Evolutionary conservation across 1,140 invertebrate genomes (phyloP), one percentile per base, ranked within the genome.

Genomic region (Hormaphis cornu): DNA sequence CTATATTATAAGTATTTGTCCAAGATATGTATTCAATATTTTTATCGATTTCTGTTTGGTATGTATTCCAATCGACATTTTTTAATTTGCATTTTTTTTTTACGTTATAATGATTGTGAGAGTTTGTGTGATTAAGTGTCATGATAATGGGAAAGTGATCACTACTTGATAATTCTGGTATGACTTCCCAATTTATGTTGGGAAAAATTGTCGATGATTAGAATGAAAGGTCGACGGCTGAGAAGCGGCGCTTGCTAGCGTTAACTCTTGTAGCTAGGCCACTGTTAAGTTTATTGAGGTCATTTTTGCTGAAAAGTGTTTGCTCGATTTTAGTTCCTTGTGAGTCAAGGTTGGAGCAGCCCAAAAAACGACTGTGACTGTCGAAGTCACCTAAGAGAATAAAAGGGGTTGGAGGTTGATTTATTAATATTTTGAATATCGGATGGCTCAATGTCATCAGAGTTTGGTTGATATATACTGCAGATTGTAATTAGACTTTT

Each of bases 331-430:
- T 56, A 42, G 48, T 63, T 56, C 72, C 56, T 66, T 46, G 42
- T 28, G 40, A 22, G 61, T 72, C 61, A 22, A 30, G 48, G 26
- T 26, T 18, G 35, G 22, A n/a, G n/a, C 33, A 70, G 52, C 66
- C 71, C 71, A 70, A 73, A 22, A 73, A 50, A 26, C 30, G 35
- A 48, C 53, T 73, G 44, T 71, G 66, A 14, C 44, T 61, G 54
- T 71, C 71, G 40, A 73, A 71, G 48, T 73, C 71, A 8, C 72
- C 72, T 28, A 63, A 24, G 12, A 73, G 16, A 33, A 73, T 53
- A 24, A 70, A 66, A 42, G 53, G 52, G 16, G 56, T 14, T 12
- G 71, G 69, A 0, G 72, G 69, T 70, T 73, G 71, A 30, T 54
- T 59, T n/a, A 50, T 72, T 44, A 28, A 72, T 20, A 20, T 69